phyloP scores from a whole-genome alignment of 1,140 invertebrate species.

The Zaprionus ornatus region DNA sequence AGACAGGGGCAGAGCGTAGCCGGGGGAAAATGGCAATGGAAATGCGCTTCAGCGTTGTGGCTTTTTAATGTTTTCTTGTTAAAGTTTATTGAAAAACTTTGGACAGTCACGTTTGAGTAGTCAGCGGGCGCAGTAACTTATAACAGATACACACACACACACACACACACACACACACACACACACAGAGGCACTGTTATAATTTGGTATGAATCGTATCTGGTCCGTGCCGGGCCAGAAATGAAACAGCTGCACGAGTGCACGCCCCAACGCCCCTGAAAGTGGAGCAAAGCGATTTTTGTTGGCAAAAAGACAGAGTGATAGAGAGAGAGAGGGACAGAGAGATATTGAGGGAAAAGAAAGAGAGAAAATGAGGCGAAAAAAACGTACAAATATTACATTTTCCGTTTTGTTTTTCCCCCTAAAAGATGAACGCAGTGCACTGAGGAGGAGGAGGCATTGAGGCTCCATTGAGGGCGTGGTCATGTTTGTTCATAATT shows the following conservation, averaged over 20 bases:
- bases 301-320: background rate
- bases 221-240: slow-evolving; percentile 45
- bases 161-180: slow-evolving; percentile 5
- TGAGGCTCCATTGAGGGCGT: slow-evolving; percentile 1
- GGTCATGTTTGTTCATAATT: slow-evolving; percentile 74
- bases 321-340: slow-evolving; percentile 27
- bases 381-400: slow-evolving; percentile 66
- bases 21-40: slow-evolving; percentile 62
- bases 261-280: slow-evolving; percentile 71
- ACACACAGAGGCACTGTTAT: slow-evolving; percentile 22
- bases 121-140: slow-evolving; percentile 72
- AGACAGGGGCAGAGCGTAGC: background rate
- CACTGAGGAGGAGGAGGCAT: background rate
- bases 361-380: background rate
- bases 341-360: background rate
- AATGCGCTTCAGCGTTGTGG: slow-evolving; percentile 72
- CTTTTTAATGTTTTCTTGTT: slow-evolving; percentile 82
- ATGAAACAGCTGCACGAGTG: slow-evolving; percentile 72
- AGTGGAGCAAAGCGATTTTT: slow-evolving; percentile 75
- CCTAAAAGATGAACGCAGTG: background rate
- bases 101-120: slow-evolving; percentile 82
- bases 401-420: slow-evolving; percentile 48
- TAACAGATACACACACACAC: slow-evolving; percentile 44
- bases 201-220: slow-evolving; percentile 24
- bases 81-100: slow-evolving; percentile 83